Conservation (phyloP, 2,888 invertebrate species). For the Drosophila sordidula region DNA sequence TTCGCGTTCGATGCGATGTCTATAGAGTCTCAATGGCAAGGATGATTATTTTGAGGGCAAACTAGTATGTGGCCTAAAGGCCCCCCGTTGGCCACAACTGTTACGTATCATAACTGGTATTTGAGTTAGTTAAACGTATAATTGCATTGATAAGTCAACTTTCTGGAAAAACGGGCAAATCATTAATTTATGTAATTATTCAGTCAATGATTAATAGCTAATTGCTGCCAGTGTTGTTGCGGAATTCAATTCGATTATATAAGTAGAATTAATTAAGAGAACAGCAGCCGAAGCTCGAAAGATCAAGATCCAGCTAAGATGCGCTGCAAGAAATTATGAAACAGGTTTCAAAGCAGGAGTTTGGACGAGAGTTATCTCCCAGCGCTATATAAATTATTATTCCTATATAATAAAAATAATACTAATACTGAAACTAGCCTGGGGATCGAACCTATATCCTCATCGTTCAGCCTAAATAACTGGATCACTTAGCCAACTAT, state of each 20-base stretch:
- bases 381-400: no score
- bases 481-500: no score
- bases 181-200: conserved; percentile 52
- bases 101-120: conserved; percentile 11
- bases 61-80: not conserved
- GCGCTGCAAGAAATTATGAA: not conserved
- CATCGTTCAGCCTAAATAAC: no score
- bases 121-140: not conserved
- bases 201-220: conserved; percentile 51
- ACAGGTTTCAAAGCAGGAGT: no score
- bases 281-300: conserved; percentile 9
- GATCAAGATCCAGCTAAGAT: conserved; percentile 9
- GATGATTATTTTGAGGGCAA: conserved; percentile 4
- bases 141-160: conserved; percentile 17
- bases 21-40: conserved; percentile 13
- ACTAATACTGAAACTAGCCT: no score
- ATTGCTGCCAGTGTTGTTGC: conserved; percentile 18
- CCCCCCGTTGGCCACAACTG: not conserved
- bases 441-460: no score
- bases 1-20: not conserved
- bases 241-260: conserved; percentile 12
- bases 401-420: no score
- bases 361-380: no score
- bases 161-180: conserved; percentile 13
- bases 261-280: conserved; percentile 20